Evolutionary conservation across 1,140 invertebrate genomes (phyloP).

Genomic region (Polypedilum vanderplanki): DNA sequence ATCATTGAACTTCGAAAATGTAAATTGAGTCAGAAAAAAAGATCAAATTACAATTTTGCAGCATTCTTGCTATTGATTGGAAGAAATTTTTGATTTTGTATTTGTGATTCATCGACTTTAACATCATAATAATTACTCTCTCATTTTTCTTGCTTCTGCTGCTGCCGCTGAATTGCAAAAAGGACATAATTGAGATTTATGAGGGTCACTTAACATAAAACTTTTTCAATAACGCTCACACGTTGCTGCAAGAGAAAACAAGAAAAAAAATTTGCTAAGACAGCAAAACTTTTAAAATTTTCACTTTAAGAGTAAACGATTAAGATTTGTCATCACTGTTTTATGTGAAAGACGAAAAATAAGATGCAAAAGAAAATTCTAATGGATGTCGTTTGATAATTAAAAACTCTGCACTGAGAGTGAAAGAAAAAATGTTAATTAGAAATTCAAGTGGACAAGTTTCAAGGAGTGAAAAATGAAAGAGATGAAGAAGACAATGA

Average conservation of each 20-base stretch:
- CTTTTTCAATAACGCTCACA: not conserved
- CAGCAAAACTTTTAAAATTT: not conserved
- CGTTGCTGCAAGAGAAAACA: not conserved
- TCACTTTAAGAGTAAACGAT: not conserved
- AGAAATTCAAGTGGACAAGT: not conserved
- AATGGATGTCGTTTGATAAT: not conserved
- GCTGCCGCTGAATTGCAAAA: not conserved
- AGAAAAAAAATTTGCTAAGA: not conserved
- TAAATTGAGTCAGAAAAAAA: not conserved
- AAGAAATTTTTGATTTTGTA: not conserved
- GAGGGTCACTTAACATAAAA: slow-evolving; percentile 23
- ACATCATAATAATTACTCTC: too few species aligned
- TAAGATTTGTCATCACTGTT: not conserved
- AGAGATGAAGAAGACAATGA: too few species aligned
- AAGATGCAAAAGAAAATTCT: slow-evolving; percentile 1
- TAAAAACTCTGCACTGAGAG: not conserved
- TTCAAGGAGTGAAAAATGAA: not conserved
- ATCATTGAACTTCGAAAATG: not conserved
- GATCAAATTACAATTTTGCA: not conserved
- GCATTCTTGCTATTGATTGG: not conserved
- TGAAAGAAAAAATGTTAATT: not conserved
- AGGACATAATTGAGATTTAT: slow-evolving; percentile 26
- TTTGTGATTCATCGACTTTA: too few species aligned
- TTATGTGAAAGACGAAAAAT: not conserved
- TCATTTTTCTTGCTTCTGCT: too few species aligned